These are phyloP conservation scores for Chloroceryle amazona DNA, from an alignment of 2,797 vertebrate genomes.

Conservation along the genomic window DNA sequence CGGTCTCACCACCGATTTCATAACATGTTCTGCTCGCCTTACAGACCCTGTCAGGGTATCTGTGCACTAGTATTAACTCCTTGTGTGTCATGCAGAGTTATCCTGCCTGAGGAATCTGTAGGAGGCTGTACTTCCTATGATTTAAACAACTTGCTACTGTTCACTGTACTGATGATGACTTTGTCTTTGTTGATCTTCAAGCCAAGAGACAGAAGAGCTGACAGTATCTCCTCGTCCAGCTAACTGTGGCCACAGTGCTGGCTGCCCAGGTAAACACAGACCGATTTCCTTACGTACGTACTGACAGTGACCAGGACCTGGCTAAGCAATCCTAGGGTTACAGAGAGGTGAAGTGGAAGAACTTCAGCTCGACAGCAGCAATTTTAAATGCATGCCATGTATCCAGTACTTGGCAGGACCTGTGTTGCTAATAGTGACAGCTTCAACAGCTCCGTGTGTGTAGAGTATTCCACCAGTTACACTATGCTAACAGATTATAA, in stretches of 20 bases:
- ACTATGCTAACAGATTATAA: neutral
- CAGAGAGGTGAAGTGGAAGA: neutral
- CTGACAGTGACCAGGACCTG: neutral
- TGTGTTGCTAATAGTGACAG: neutral
- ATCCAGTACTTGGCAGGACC: neutral
- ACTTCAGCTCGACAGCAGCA: neutral
- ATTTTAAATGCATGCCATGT: neutral
- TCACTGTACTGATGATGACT: neutral
- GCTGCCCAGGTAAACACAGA: neutral
- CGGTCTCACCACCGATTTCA: neutral
- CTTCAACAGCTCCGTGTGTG: neutral
- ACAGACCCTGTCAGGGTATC: neutral
- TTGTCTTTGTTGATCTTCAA: neutral
- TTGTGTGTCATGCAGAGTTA: rapidly evolving
- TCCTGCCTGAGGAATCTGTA: neutral
- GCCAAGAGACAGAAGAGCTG: neutral
- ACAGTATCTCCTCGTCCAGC: neutral
- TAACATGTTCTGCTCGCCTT: neutral
- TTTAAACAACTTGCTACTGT: neutral
- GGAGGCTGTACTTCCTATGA: neutral
- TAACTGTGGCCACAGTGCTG: neutral
- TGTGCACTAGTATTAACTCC: neutral
- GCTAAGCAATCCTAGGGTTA: neutral
- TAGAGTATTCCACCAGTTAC: neutral
- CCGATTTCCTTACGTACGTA: neutral